These are phyloP conservation scores for Brachionus rubens DNA, from an alignment of 1,140 invertebrate genomes.

Conservation along the genomic window DNA sequence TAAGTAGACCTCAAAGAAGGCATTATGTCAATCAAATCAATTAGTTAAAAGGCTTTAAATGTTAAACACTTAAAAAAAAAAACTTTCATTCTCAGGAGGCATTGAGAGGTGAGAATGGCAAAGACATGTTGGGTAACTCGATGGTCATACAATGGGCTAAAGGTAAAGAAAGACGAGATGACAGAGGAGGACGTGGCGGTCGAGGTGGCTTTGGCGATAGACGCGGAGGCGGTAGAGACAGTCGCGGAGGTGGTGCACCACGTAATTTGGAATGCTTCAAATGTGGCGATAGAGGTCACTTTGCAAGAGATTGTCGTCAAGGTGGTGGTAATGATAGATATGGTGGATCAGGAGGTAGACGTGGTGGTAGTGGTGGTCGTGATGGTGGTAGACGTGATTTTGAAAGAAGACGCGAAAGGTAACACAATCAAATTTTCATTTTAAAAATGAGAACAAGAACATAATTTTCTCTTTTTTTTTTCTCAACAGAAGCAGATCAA, in stretches of 20 bases:
- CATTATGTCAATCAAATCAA: constrained; percentile 25
- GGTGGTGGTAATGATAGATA: background rate
- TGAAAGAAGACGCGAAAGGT: constrained; percentile 22
- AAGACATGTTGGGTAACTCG: constrained; percentile 59
- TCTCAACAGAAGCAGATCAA: background rate
- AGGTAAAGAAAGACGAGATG: constrained; percentile 50
- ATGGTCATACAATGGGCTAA: constrained; percentile 63
- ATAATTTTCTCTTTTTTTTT: background rate
- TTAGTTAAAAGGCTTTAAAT: background rate
- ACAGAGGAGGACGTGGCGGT: background rate
- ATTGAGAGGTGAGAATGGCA: constrained; percentile 62
- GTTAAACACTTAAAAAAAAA: constrained; percentile 42
- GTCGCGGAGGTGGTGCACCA: constrained; percentile 18
- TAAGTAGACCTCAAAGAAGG: background rate
- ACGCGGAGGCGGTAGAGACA: constrained; percentile 1
- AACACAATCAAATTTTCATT: no score
- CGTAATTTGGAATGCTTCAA: constrained; percentile 68
- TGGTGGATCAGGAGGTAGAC: background rate
- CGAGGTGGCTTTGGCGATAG: constrained; percentile 9
- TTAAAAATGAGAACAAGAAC: background rate
- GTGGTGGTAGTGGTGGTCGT: constrained; percentile 15
- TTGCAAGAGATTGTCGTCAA: constrained; percentile 14
- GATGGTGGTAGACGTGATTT: constrained; percentile 18
- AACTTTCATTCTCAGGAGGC: constrained; percentile 56
- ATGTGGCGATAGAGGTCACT: constrained; percentile 66